Percentiles rank a stretch among this genome's conserved stretches.
Evolutionary conservation across 64 coral and sea anemone species (phyloP).

Genomic region (Pocillopora damicornis): DNA sequence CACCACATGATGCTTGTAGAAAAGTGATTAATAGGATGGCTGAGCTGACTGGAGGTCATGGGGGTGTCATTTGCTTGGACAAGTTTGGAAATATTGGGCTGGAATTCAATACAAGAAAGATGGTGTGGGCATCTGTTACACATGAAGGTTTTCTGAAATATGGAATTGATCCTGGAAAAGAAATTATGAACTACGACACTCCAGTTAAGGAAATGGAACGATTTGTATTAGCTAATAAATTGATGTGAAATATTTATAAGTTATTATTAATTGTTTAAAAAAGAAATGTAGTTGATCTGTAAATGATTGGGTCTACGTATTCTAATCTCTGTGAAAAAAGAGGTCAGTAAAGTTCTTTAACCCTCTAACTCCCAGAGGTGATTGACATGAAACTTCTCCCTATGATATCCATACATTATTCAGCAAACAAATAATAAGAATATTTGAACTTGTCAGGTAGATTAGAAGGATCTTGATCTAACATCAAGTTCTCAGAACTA

Average conservation of each 20-base stretch:
- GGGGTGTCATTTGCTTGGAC: conserved; percentile 79
- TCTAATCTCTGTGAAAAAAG: too few species aligned
- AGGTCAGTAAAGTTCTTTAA: too few species aligned
- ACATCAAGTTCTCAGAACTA: too few species aligned
- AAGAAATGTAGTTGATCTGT: too few species aligned
- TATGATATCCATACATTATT: too few species aligned
- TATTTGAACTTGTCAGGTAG: too few species aligned
- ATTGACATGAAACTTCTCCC: too few species aligned
- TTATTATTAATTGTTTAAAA: too few species aligned
- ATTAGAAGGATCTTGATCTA: too few species aligned
- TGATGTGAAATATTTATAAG: not conserved
- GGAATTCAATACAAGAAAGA: conserved; percentile 64
- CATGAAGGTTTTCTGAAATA: conserved; percentile 40
- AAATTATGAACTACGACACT: not conserved
- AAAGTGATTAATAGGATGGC: conserved; percentile 64
- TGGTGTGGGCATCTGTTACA: conserved; percentile 83
- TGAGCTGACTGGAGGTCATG: conserved; percentile 47
- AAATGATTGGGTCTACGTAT: too few species aligned
- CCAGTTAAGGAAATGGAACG: not conserved
- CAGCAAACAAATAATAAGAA: too few species aligned
- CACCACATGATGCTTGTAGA: conserved; percentile 46
- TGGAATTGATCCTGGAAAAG: conserved; percentile 61
- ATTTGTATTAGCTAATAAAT: not conserved
- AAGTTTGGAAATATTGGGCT: conserved; percentile 63
- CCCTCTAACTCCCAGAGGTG: too few species aligned